These are phyloP conservation scores for Athalia rosae DNA, from an alignment of 2,888 invertebrate genomes.

Conservation along the genomic window DNA sequence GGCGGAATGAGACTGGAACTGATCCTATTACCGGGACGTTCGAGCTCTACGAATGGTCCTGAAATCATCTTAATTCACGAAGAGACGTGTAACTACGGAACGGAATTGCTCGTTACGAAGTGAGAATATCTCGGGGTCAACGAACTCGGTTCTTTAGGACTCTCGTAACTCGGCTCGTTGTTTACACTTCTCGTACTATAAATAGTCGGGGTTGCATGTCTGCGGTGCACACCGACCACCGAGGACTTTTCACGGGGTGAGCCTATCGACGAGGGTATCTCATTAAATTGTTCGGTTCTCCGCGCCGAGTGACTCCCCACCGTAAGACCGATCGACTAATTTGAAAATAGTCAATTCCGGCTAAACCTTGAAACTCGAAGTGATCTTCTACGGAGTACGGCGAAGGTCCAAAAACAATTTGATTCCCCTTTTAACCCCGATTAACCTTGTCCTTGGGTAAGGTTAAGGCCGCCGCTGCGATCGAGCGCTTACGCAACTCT, in stretches of 20 bases:
- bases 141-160: slow-evolving; percentile 10
- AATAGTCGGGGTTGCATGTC: slow-evolving; percentile 7
- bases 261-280: not conserved
- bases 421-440: slow-evolving; percentile 40
- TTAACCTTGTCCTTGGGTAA: slow-evolving; percentile 44
- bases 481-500: slow-evolving; percentile 35
- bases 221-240: not conserved
- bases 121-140: slow-evolving; percentile 15
- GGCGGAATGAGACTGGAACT: slow-evolving; percentile 10
- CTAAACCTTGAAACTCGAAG: not conserved
- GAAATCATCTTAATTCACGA: slow-evolving; percentile 43
- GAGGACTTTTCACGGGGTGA: slow-evolving; percentile 5
- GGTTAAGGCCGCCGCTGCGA: slow-evolving; percentile 18
- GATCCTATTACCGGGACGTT: slow-evolving; percentile 22
- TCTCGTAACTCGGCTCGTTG: slow-evolving; percentile 30
- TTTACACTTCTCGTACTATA: slow-evolving; percentile 26
- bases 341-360: not conserved
- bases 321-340: slow-evolving; percentile 6
- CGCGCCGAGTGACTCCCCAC: not conserved
- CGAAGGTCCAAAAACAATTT: slow-evolving; percentile 45
- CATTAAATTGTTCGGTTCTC: slow-evolving; percentile 9
- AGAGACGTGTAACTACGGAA: slow-evolving; percentile 1
- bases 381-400: not conserved
- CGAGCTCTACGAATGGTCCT: slow-evolving; percentile 29
- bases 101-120: slow-evolving; percentile 29